A percentile compares a stretch with the other conserved stretches of the same genome.
These are phyloP conservation scores for Hipposideros larvatus DNA, from an alignment of 2,797 vertebrate genomes.

Conservation along the genomic window DNA sequence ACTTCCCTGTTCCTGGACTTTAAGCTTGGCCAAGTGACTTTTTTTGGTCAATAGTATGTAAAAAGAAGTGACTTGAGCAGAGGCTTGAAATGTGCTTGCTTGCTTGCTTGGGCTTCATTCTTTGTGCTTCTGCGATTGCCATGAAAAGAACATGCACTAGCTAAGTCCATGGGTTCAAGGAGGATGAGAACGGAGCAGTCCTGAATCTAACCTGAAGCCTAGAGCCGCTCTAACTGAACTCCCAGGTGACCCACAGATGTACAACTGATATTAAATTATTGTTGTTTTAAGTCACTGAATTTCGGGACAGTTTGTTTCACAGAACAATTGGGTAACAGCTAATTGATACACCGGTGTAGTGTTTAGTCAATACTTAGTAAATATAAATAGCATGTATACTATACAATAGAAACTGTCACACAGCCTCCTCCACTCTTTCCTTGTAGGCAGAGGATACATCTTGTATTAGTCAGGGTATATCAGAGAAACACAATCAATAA, in stretches of 20 bases:
- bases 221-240: not conserved
- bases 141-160: not conserved
- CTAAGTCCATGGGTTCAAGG: not conserved
- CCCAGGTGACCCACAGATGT: not conserved
- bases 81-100: not conserved
- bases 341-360: not conserved
- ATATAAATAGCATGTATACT: not conserved
- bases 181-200: not conserved
- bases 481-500: not conserved
- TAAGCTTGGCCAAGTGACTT: not conserved
- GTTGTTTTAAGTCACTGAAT: not conserved
- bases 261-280: not conserved
- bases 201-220: not conserved
- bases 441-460: not conserved
- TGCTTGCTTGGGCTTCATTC: not conserved
- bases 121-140: not conserved
- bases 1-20: not conserved
- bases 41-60: not conserved
- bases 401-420: not conserved
- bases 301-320: not conserved
- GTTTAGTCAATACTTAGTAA: not conserved
- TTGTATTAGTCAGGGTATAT: not conserved
- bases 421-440: not conserved
- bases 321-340: not conserved
- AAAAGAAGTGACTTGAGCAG: not conserved